phyloP scores from a whole-genome alignment of 2,888 invertebrate genomes.

The Polietes domitor region DNA sequence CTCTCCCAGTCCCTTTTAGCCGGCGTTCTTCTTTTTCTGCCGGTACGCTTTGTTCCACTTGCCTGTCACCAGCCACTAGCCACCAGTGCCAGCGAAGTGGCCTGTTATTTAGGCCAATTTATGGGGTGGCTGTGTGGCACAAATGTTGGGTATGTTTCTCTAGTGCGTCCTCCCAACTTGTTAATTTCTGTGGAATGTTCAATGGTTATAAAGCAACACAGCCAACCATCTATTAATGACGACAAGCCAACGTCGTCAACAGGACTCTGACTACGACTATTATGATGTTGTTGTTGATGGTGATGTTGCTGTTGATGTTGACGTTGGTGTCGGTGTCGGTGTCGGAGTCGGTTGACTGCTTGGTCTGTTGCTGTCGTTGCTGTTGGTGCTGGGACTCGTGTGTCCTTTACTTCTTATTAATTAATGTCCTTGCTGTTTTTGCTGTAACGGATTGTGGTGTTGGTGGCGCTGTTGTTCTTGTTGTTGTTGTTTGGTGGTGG shows the following conservation, averaged over 20 bases:
- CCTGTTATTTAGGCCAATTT: conserved; percentile 49
- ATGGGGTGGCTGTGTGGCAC: conserved; percentile 5
- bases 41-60: too few relatives aligned
- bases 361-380: conserved; percentile 30
- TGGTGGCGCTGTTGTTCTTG: neutral
- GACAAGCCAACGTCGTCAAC: conserved; percentile 18
- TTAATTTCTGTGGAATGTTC: conserved; percentile 60
- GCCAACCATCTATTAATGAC: conserved; percentile 37
- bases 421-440: conserved; percentile 70
- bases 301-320: conserved; percentile 31
- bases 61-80: neutral
- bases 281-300: conserved; percentile 1
- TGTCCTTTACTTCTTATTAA: conserved; percentile 72
- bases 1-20: neutral
- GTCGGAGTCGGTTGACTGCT: conserved; percentile 21
- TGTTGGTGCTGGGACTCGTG: conserved; percentile 50
- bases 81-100: conserved; percentile 24
- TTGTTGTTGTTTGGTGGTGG: too few relatives aligned
- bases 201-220: conserved; percentile 54
- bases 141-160: neutral
- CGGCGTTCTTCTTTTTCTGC: neutral
- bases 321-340: conserved; percentile 28
- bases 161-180: conserved; percentile 47
- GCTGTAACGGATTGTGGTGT: conserved; percentile 20
- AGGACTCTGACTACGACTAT: conserved; percentile 18